Conservation (phyloP, 2,797 vertebrate genomes). For the Monodelphis domestica region DNA sequence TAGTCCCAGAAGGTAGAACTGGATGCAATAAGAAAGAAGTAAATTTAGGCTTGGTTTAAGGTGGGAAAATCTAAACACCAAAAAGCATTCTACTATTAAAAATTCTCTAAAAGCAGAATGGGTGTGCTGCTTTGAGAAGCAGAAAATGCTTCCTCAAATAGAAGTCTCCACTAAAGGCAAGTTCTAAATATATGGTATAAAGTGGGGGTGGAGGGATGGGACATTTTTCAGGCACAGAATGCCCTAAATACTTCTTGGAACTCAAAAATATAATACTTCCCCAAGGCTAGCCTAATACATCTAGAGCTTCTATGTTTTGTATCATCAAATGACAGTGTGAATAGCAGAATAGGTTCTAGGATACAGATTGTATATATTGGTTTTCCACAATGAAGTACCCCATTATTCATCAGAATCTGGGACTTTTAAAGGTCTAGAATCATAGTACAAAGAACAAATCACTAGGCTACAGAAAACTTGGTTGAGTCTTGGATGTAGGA, state of each 20-base stretch:
- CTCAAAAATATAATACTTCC: not conserved
- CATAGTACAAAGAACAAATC: not conserved
- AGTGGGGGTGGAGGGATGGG: too few species aligned
- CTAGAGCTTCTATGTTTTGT: not conserved
- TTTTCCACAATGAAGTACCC: not conserved
- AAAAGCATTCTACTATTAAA: not conserved
- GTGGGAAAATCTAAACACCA: not conserved
- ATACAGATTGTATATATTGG: not conserved
- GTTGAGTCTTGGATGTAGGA: not conserved
- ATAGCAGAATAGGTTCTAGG: not conserved
- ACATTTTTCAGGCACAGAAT: not conserved
- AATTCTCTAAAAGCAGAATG: not conserved
- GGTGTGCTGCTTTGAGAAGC: not conserved
- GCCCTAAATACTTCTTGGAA: not conserved
- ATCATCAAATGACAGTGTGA: not conserved
- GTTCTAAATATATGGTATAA: not conserved
- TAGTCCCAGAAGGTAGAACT: not conserved
- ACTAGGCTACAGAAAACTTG: not conserved
- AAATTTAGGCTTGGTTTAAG: not conserved
- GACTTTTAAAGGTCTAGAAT: not conserved
- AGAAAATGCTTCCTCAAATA: not conserved
- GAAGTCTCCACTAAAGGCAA: not conserved
- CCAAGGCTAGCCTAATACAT: not conserved
- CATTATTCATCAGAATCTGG: not conserved
- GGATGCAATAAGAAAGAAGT: not conserved